Conservation (phyloP, 2,113 vertebrate species). For the Gallinago media region DNA sequence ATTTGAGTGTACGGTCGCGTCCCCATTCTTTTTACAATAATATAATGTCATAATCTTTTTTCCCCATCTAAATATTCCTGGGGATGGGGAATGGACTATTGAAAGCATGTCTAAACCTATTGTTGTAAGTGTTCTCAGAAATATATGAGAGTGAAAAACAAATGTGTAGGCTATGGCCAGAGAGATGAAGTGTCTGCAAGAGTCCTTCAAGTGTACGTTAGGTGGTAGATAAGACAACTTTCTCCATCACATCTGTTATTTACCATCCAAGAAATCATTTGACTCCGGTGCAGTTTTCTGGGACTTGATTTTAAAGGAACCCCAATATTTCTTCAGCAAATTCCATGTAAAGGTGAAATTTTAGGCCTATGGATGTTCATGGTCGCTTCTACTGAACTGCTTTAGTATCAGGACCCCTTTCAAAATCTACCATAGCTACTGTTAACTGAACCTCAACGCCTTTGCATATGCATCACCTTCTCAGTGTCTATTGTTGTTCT, state of each 20-base stretch:
- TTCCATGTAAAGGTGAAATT: background rate
- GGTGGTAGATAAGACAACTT: background rate
- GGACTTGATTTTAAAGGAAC: background rate
- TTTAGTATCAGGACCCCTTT: background rate
- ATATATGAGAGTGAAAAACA: accelerated
- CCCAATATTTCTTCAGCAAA: background rate
- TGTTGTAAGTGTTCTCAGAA: background rate
- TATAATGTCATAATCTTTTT: background rate
- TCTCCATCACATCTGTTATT: accelerated
- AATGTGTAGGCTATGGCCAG: accelerated
- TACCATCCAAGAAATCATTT: background rate
- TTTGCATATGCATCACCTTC: accelerated
- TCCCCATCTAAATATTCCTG: accelerated
- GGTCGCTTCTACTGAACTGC: background rate
- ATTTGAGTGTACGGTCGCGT: background rate
- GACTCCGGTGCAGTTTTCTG: background rate
- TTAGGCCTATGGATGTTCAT: background rate
- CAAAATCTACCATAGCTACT: background rate
- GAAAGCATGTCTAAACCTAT: background rate
- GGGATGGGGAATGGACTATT: accelerated
- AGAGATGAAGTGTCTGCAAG: background rate
- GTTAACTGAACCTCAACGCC: background rate
- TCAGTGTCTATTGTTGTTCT: background rate
- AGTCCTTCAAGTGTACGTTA: background rate
- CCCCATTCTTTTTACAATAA: no score